Evolutionary conservation across 2,888 invertebrate genomes (phyloP), one percentile per base, ranked within the genome.

Genomic region (Volucella inflata): DNA sequence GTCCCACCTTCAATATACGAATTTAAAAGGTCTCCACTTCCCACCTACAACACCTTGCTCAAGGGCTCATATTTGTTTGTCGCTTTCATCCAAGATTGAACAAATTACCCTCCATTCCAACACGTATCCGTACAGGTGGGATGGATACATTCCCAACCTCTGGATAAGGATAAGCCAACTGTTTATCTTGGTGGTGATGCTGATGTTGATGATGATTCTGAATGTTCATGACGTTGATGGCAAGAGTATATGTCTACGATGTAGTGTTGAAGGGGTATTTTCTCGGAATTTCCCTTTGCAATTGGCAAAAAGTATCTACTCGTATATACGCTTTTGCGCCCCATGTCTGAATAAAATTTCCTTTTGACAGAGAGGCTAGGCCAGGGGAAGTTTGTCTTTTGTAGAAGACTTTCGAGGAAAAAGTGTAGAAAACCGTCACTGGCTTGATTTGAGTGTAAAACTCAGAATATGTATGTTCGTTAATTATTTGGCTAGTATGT

Each of bases 1-100:
- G 72, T 74, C 74, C 53, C 46, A 75, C 68, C 81, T 65, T 82
- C 76, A 71, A 67, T 65, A 72, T 77, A 48, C 40, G 71, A 60
- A 68, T 77, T 68, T 68, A 51, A 59, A 68, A 16, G 44, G 42
- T 17, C 55, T 38, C 2, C 42, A n/a, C 55, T 17, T 36, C n/a
- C 17, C 44, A 16, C 38, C 4, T 21, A 10, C 17, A 1, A 10
- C 11, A 50, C 50, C n/a, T 1, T 16, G 10, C 9, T 10, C 11
- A n/a, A 6, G 9, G 50, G 12, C 6, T 40, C 17, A 3, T 21
- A 36, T 71, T 71, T 59, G 46, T 70, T 57, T 71, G 50, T 71
- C 42, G 60, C 51, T 53, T 30, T 62, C 44, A 14, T 6, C 6
- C 6, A 30, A 30, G 30, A 30, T 16, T 59, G 51, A 40, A 72